A percentile compares a stretch with the other conserved stretches of the same genome.
Evolutionary conservation across 2,888 invertebrate species (phyloP).

Genomic region (Campoplex nolae): DNA sequence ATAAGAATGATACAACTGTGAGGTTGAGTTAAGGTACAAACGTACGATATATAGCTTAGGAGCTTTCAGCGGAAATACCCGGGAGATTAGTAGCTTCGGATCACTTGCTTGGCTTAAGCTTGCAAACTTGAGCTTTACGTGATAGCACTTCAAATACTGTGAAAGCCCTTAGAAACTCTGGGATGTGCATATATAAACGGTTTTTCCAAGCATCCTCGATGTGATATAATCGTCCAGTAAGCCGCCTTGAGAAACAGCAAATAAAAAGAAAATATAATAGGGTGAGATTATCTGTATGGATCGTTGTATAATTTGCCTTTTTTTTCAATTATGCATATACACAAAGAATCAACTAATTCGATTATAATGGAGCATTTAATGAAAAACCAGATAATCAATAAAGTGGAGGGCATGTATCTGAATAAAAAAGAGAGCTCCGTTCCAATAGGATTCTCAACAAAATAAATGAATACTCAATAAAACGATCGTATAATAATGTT

Average conservation of each 20-base stretch:
- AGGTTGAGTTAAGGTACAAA: not conserved
- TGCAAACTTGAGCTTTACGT: slow-evolving; percentile 71
- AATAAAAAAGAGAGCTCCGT: no score
- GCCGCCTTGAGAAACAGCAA: slow-evolving; percentile 29
- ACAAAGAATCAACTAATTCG: not conserved
- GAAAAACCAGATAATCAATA: not conserved
- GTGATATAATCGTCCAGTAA: slow-evolving; percentile 40
- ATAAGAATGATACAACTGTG: slow-evolving; percentile 25
- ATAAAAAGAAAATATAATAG: not conserved
- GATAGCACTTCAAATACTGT: slow-evolving; percentile 70
- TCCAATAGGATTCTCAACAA: not conserved
- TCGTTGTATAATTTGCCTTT: not conserved
- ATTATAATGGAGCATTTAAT: not conserved
- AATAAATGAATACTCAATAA: not conserved
- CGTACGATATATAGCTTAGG: slow-evolving; percentile 28
- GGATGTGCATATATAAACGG: slow-evolving; percentile 47
- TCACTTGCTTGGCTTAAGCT: slow-evolving; percentile 68
- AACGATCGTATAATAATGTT: not conserved
- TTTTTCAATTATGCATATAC: not conserved
- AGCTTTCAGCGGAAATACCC: slow-evolving; percentile 59
- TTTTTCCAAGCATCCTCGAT: slow-evolving; percentile 46
- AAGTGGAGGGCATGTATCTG: not conserved
- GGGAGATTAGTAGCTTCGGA: slow-evolving; percentile 71
- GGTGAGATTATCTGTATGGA: not conserved
- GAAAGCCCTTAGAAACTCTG: slow-evolving; percentile 64